Evolutionary conservation across 1,140 invertebrate genomes (phyloP).

Genomic region (Araneus ventricosus): DNA sequence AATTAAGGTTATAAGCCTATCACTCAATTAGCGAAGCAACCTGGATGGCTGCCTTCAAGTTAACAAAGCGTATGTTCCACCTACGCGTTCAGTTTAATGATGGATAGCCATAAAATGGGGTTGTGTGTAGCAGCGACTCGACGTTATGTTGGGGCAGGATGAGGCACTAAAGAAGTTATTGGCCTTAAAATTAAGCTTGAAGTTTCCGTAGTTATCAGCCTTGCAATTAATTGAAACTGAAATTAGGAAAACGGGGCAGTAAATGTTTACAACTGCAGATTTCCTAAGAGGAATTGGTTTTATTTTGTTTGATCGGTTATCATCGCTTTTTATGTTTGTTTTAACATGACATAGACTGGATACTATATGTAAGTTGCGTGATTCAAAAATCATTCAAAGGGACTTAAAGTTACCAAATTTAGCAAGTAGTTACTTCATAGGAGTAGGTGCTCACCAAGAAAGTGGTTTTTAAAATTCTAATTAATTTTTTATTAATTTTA

Average conservation of each 20-base stretch:
- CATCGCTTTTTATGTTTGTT: too few relatives aligned
- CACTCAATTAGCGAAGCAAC: slow-evolving; percentile 35
- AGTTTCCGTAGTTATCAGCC: background rate
- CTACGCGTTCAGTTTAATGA: slow-evolving; percentile 32
- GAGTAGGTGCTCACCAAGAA: too few relatives aligned
- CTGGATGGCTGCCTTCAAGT: slow-evolving; percentile 32
- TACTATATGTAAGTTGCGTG: too few relatives aligned
- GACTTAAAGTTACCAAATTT: too few relatives aligned
- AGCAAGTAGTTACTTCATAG: too few relatives aligned
- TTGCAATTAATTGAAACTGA: background rate
- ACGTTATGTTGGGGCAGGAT: background rate
- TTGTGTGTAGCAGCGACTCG: background rate
- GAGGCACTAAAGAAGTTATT: background rate
- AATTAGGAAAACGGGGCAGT: background rate
- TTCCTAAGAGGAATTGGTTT: too few relatives aligned
- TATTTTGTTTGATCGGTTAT: too few relatives aligned
- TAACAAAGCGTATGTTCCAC: slow-evolving; percentile 33
- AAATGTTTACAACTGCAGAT: too few relatives aligned
- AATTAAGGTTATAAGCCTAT: slow-evolving; percentile 43
- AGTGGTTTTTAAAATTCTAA: too few relatives aligned
- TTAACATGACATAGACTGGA: too few relatives aligned
- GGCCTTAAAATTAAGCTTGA: background rate
- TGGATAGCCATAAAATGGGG: slow-evolving; percentile 20
- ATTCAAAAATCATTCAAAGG: too few relatives aligned
- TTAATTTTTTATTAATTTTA: too few relatives aligned